phyloP scores from a whole-genome alignment of 2,888 invertebrate species.

The Drosophila niveifrons region DNA sequence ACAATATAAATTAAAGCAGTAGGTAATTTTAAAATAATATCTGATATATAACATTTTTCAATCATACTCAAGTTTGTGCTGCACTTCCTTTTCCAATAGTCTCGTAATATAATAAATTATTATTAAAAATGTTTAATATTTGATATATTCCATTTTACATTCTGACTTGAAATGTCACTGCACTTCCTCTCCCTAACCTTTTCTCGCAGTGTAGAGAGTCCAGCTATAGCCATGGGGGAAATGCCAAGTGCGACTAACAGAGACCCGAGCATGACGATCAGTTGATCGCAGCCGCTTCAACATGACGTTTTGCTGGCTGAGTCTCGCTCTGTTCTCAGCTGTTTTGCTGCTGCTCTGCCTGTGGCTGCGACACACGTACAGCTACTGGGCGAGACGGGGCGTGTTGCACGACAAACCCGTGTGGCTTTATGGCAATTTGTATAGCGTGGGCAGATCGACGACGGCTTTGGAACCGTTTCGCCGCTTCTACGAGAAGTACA shows the following conservation, averaged over 20 bases:
- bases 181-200: not conserved
- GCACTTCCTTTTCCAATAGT: too few relatives aligned
- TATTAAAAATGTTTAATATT: too few relatives aligned
- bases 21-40: too few relatives aligned
- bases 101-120: too few relatives aligned
- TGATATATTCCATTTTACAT: too few relatives aligned
- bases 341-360: conserved; percentile 28
- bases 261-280: conserved; percentile 7
- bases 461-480: conserved; percentile 64
- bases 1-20: too few relatives aligned
- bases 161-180: too few relatives aligned
- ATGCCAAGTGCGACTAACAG: not conserved
- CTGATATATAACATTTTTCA: too few relatives aligned
- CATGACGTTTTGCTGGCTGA: conserved; percentile 47
- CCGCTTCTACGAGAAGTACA: conserved; percentile 74
- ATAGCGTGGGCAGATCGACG: conserved; percentile 62
- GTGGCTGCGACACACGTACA: conserved; percentile 48
- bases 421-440: conserved; percentile 68
- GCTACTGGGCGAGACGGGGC: conserved; percentile 72
- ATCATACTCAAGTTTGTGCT: too few relatives aligned
- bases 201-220: conserved; percentile 1
- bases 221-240: not conserved
- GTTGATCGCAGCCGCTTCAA: conserved; percentile 25
- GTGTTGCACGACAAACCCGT: conserved; percentile 69
- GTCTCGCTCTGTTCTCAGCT: conserved; percentile 32